Conservation (phyloP, 2,113 vertebrate genomes). For the Notothenia coriiceps region DNA sequence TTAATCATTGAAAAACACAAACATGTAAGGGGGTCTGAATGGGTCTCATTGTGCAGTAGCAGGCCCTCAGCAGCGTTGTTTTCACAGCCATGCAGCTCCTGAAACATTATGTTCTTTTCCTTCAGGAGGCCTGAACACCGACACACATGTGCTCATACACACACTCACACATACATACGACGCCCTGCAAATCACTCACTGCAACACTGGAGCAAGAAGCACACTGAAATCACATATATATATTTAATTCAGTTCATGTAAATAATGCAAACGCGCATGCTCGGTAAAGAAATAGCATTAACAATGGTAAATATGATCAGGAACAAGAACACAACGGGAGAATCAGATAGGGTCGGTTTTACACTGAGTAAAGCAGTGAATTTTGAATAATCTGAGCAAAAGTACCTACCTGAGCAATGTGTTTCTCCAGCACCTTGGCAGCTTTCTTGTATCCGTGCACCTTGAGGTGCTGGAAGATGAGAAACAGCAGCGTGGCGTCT, state of each 20-base stretch:
- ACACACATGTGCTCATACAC: conserved; percentile 31
- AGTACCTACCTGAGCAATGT: conserved; percentile 69
- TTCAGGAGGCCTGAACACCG: conserved; percentile 40
- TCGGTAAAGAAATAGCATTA: background rate
- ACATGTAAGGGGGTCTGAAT: background rate
- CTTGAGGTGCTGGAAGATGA: conserved; percentile 77
- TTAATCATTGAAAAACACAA: background rate
- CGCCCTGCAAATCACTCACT: background rate
- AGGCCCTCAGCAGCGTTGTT: conserved; percentile 23
- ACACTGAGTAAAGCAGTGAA: too few species aligned
- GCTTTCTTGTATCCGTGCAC: conserved; percentile 69
- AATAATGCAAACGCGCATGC: background rate
- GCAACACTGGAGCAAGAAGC: background rate
- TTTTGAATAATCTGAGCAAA: background rate
- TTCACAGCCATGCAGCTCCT: conserved; percentile 36
- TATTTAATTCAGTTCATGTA: conserved; percentile 35
- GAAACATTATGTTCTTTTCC: conserved; percentile 74
- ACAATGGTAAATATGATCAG: background rate
- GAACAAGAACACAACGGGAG: background rate
- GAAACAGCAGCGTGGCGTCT: conserved; percentile 64
- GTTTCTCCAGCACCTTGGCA: conserved; percentile 72
- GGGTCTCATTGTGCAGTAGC: background rate
- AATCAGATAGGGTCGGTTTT: fast-evolving
- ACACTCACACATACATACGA: conserved; percentile 6
- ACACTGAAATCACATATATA: conserved; percentile 11